Base-by-base conservation (phyloP, 1,140 invertebrate genomes). In the Bathynomus jamesi region DNA sequence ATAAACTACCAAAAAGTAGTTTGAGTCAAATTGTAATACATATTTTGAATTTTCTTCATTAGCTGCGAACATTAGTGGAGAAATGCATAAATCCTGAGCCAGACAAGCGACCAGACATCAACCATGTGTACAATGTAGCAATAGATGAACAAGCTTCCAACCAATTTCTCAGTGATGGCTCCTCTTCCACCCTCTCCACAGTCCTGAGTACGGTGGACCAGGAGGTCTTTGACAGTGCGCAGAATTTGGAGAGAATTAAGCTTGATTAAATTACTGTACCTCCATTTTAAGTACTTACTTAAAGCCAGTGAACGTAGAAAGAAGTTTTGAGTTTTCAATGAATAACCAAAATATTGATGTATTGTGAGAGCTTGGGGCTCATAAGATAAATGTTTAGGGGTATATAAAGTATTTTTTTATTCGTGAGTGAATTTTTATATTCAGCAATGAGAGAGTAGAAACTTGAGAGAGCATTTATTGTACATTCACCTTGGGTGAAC, bases 41-140 rank as follows among this genome's bases (percentile, higher is more conserved):
- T 25, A 53, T 21, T 29, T 28, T 11, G 30, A 65, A 40, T 40
- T 31, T 46, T 71, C 61, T 82, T 65, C 79, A n/a, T n/a, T n/a
- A 89, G 86, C 78, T 89, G 65, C 78, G 86, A 61, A 81, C 83
- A 62, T 78, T 89, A 40, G 85, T 89, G 4, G 83, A 81, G 28
- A 80, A 81, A 29, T 89, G 87, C 79, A 87, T 89, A 61, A 85
- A 85, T 77, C 82, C 85, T 4, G 83, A 87, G 72, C 86, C 88
- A 8, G 80, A 84, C 61, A 82, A 84, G 65, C 78, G 88, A 28
- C 87, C 88, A 62, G 85, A 87, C 76, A 85, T 87, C 65, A 77
- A 77, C 11, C 83, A 87, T 79, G 83, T 87, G 30, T 70, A 73
- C 28, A 25, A 29, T n/a, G 46, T 60, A n/a, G 67, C 32, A 40